Evolutionary conservation across 2,113 vertebrate species (phyloP).

Genomic region (Castor canadensis): DNA sequence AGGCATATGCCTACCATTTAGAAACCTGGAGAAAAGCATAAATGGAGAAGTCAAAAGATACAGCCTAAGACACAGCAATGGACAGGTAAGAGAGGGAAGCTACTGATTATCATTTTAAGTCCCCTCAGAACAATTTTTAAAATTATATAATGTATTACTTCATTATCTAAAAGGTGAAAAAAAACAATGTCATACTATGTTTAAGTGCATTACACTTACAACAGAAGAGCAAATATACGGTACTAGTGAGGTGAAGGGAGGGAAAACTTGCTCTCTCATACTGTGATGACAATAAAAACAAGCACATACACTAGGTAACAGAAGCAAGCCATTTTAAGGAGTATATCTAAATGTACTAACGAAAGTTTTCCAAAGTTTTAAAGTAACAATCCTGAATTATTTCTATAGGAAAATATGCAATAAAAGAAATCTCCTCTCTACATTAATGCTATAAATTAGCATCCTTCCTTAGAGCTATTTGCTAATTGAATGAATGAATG

Average conservation of each 20-base stretch:
- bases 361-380: background rate
- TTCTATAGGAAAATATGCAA: constrained; percentile 15
- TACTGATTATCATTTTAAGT: background rate
- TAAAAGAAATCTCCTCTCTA: background rate
- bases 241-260: background rate
- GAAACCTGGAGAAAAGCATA: constrained; percentile 28
- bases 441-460: constrained; percentile 9
- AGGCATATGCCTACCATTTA: background rate
- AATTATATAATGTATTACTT: background rate
- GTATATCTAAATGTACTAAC: background rate
- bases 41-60: too few species aligned
- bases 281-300: background rate
- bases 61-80: too few species aligned
- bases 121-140: background rate
- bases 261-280: background rate
- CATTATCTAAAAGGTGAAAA: background rate
- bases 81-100: background rate
- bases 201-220: constrained; percentile 3
- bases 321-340: background rate
- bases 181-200: background rate
- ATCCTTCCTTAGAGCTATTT: constrained; percentile 26
- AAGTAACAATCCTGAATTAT: constrained; percentile 41
- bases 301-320: background rate
- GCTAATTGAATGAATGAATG: background rate
- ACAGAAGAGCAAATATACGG: constrained; percentile 1